phyloP scores from a whole-genome alignment of 2,797 vertebrate species.

The Etheostoma perlongum region DNA sequence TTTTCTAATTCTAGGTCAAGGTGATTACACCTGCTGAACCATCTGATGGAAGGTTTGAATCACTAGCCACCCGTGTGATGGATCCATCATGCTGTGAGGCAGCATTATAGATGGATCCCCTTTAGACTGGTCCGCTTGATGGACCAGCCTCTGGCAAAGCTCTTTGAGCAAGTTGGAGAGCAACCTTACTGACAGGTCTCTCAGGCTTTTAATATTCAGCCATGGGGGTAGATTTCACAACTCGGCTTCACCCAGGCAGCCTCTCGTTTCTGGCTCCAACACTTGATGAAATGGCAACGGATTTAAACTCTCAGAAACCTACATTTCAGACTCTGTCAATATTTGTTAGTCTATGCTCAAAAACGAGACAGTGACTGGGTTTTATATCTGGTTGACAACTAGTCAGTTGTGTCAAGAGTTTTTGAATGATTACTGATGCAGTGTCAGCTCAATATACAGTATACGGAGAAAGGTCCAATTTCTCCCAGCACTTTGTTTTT shows the following conservation, averaged over 20 bases:
- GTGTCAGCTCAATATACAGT: constrained; percentile 21
- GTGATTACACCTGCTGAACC: neutral
- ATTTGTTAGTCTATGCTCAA: neutral
- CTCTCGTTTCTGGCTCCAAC: neutral
- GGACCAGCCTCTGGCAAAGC: neutral
- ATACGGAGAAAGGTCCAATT: neutral
- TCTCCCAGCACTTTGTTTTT: neutral
- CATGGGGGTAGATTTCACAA: neutral
- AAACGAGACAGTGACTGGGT: neutral
- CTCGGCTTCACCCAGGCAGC: neutral
- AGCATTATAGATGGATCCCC: neutral
- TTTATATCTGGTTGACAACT: constrained; percentile 2
- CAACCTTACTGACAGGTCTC: neutral
- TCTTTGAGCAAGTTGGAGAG: constrained; percentile 8
- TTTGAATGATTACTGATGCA: constrained; percentile 36
- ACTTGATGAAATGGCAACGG: neutral
- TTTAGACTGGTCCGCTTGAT: constrained; percentile 13
- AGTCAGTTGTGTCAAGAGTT: neutral
- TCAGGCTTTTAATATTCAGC: neutral
- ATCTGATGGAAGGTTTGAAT: constrained; percentile 6
- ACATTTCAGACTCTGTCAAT: neutral
- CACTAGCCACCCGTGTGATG: neutral
- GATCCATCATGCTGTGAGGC: constrained; percentile 2
- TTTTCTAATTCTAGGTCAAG: neutral
- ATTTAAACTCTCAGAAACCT: neutral